Conservation (phyloP, 2,797 vertebrate species). For the Cuniculus paca region DNA sequence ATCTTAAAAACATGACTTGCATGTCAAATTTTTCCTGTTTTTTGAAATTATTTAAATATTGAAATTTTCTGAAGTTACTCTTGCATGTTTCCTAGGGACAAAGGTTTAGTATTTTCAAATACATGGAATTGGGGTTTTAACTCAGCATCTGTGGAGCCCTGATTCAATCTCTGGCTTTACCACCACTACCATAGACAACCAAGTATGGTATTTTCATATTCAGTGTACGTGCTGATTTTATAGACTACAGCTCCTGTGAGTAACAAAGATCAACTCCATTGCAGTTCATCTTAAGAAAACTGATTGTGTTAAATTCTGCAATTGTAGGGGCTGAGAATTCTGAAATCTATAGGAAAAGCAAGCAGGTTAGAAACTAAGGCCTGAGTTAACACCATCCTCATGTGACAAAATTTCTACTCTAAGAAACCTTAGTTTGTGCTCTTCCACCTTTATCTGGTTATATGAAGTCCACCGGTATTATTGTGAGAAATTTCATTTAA, state of each 20-base stretch:
- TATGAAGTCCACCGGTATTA: neutral
- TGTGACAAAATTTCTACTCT: neutral
- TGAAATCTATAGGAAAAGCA: neutral
- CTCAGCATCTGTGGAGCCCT: neutral
- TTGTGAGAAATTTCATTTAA: slow-evolving; percentile 22
- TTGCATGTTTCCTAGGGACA: neutral
- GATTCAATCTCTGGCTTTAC: neutral
- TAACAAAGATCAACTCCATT: neutral
- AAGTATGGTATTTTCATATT: neutral
- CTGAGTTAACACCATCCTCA: neutral
- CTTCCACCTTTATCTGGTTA: neutral
- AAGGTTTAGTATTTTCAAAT: neutral
- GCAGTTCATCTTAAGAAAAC: neutral
- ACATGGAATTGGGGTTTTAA: neutral
- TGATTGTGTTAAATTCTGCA: neutral
- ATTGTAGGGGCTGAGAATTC: neutral
- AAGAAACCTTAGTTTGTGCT: neutral
- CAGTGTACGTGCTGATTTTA: neutral
- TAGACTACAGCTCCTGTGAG: neutral
- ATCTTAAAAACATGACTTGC: neutral
- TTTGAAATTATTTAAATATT: neutral
- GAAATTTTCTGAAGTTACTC: neutral
- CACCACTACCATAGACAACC: neutral
- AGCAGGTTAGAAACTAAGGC: neutral
- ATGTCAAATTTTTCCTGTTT: neutral